A percentile compares a stretch with the other conserved stretches of the same genome.
Conservation (phyloP, 2,888 invertebrate species). For the Cephus nigrinus region DNA sequence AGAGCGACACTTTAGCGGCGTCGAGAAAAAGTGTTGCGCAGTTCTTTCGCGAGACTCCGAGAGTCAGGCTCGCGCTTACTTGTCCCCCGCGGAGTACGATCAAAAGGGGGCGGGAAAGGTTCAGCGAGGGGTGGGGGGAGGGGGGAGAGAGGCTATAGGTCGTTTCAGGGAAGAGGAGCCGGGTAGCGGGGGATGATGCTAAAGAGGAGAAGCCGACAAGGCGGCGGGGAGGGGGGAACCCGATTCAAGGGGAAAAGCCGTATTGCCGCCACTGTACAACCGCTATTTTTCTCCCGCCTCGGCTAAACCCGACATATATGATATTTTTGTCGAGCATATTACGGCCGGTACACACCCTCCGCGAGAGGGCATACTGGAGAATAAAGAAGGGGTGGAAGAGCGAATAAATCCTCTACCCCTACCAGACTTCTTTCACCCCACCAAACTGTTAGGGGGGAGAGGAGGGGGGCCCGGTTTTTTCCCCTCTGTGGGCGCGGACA, state of each 20-base stretch:
- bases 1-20: constrained; percentile 17
- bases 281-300: constrained; percentile 19
- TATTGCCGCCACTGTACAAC: constrained; percentile 3
- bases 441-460: constrained; percentile 10
- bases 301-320: constrained; percentile 2
- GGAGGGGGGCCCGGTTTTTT: constrained; percentile 64
- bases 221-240: constrained; percentile 5
- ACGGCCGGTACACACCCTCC: constrained; percentile 7
- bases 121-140: neutral
- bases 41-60: constrained; percentile 45
- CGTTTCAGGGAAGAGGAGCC: neutral
- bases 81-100: constrained; percentile 39
- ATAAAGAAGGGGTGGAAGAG: constrained; percentile 22
- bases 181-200: constrained; percentile 45
- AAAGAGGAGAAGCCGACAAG: neutral
- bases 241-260: constrained; percentile 28
- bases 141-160: neutral
- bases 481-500: constrained; percentile 68
- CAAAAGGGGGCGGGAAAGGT: constrained; percentile 49
- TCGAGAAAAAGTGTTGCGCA: constrained; percentile 41
- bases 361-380: constrained; percentile 5
- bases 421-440: constrained; percentile 56
- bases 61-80: constrained; percentile 44
- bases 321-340: constrained; percentile 4
- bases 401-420: constrained; percentile 52